These are phyloP conservation scores for Acleris cristana DNA, from an alignment of 2,888 invertebrate species.

Conservation along the genomic window DNA sequence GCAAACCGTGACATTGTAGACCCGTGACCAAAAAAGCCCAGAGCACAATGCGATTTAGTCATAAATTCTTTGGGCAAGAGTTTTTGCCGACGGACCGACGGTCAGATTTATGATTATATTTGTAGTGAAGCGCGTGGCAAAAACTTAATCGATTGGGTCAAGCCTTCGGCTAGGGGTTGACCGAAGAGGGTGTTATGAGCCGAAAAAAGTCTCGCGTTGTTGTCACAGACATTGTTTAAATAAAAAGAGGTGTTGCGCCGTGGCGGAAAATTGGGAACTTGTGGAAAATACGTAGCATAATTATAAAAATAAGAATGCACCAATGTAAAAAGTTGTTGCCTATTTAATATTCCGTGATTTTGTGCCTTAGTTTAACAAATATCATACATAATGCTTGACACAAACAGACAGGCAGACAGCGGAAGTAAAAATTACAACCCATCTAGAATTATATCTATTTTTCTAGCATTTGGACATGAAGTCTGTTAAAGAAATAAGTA, in stretches of 20 bases:
- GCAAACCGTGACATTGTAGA: conserved; percentile 39
- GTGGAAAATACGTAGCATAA: too few species aligned
- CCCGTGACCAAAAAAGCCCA: conserved; percentile 9
- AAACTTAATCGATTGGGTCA: conserved; percentile 70
- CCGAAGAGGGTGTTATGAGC: background rate
- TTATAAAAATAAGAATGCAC: too few species aligned
- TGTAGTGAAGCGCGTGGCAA: conserved; percentile 65
- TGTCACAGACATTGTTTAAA: background rate
- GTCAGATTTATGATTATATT: conserved; percentile 78
- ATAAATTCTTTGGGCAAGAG: conserved; percentile 71
- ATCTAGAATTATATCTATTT: too few species aligned
- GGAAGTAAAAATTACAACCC: too few species aligned
- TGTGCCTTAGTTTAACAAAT: too few species aligned
- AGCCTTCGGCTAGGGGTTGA: conserved; percentile 29
- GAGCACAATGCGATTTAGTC: conserved; percentile 58
- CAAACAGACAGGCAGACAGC: too few species aligned
- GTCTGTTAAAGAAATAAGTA: too few species aligned
- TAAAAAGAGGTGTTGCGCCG: background rate
- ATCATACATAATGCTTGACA: too few species aligned
- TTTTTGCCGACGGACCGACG: conserved; percentile 65
- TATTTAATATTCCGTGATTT: too few species aligned
- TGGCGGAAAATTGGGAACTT: too few species aligned
- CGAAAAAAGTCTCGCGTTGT: background rate
- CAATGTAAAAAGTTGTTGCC: too few species aligned
- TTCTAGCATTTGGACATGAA: too few species aligned